phyloP scores from a whole-genome alignment of 2,888 invertebrate species.

The Phortica okadai region DNA sequence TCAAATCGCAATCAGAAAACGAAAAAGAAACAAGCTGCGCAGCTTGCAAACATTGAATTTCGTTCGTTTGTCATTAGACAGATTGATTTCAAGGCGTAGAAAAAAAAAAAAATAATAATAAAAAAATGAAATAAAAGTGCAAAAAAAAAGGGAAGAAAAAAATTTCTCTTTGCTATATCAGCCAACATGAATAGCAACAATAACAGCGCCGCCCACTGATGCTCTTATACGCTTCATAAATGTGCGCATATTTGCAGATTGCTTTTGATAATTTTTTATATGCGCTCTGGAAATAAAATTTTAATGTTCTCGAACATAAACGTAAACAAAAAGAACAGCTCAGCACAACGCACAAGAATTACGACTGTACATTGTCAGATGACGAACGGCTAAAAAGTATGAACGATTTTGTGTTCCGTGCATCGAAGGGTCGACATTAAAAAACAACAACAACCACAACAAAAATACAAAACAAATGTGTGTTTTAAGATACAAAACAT shows the following conservation, averaged over 20 bases:
- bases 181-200: background rate
- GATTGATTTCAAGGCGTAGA: constrained; percentile 64
- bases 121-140: background rate
- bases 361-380: background rate
- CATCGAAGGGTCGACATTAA: no score
- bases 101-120: constrained; percentile 20
- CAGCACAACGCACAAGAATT: background rate
- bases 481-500: background rate
- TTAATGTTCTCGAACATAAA: constrained; percentile 1
- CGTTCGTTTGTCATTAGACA: constrained; percentile 61
- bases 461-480: background rate
- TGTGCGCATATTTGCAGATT: constrained; percentile 10
- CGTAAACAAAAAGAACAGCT: background rate
- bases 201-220: background rate
- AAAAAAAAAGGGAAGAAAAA: background rate
- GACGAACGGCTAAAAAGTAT: background rate
- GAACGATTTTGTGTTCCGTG: background rate
- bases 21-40: background rate
- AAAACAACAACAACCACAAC: background rate
- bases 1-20: background rate
- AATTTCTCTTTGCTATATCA: background rate
- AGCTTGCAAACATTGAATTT: background rate
- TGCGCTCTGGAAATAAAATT: background rate
- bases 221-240: background rate
- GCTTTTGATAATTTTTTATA: constrained; percentile 24